Evolutionary conservation across 2,113 vertebrate genomes (phyloP).

Genomic region (Saguinus midas): DNA sequence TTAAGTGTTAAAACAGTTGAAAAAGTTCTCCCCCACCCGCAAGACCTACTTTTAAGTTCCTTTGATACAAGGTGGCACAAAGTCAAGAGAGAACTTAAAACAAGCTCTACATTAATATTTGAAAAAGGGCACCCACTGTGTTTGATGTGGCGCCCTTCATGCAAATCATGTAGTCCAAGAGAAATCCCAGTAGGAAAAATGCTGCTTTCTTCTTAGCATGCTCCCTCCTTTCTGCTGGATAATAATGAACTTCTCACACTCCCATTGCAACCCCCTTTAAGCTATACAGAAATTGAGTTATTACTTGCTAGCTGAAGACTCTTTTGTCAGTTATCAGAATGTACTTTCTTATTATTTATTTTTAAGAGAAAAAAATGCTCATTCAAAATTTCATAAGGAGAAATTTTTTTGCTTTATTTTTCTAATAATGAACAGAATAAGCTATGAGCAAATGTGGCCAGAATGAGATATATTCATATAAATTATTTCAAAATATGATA

Average conservation of each 20-base stretch:
- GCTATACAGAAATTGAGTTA: constrained; percentile 87
- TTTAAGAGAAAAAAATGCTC: constrained; percentile 72
- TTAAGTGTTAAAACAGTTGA: constrained; percentile 86
- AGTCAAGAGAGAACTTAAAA: constrained; percentile 91
- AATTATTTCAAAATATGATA: constrained; percentile 40
- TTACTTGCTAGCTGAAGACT: constrained; percentile 83
- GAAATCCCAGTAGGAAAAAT: constrained; percentile 89
- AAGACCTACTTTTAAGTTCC: constrained; percentile 88
- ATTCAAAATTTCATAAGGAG: constrained; percentile 61
- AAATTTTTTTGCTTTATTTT: constrained; percentile 41
- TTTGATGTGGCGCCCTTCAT: constrained; percentile 97
- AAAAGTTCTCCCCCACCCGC: constrained; percentile 83
- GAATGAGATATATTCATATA: constrained; percentile 53
- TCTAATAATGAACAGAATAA: constrained; percentile 53
- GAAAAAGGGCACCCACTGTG: constrained; percentile 93
- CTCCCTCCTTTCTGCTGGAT: constrained; percentile 86
- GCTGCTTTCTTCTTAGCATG: constrained; percentile 90
- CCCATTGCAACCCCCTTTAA: constrained; percentile 88
- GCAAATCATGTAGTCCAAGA: constrained; percentile 92
- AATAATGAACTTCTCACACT: constrained; percentile 95
- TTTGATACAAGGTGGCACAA: constrained; percentile 93
- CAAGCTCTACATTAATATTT: constrained; percentile 96
- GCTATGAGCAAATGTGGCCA: constrained; percentile 37
- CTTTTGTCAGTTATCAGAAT: constrained; percentile 72
- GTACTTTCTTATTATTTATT: constrained; percentile 78